Percentiles rank a stretch among this genome's conserved stretches.
Conservation (phyloP, 2,113 vertebrate genomes). For the Pleuronectes platessa region DNA sequence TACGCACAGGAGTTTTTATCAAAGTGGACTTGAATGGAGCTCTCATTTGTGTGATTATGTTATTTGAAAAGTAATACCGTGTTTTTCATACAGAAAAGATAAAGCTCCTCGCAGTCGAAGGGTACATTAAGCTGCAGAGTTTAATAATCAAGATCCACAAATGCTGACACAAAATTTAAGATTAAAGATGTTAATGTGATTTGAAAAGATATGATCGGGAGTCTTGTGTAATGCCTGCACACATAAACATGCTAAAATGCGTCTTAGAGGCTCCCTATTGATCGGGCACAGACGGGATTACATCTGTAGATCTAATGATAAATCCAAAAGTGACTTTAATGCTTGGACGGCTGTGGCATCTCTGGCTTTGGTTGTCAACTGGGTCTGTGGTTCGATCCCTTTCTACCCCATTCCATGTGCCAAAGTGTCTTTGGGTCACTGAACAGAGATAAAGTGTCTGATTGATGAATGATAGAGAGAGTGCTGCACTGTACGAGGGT, state of each 20-base stretch:
- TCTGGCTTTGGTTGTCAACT: no score
- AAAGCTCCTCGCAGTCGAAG: not conserved
- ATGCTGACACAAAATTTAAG: not conserved
- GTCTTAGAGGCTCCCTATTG: not conserved
- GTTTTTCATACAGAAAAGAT: constrained; percentile 1
- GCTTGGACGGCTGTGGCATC: no score
- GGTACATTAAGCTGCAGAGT: not conserved
- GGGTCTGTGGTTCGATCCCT: no score
- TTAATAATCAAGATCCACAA: not conserved
- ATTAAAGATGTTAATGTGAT: not conserved
- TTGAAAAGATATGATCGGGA: not conserved
- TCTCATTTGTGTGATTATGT: constrained; percentile 16
- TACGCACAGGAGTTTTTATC: not conserved
- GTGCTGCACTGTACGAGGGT: no score
- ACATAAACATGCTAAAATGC: not conserved
- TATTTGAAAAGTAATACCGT: constrained; percentile 30
- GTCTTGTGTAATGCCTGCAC: not conserved
- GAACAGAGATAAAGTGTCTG: no score
- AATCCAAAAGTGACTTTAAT: no score
- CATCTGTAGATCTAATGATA: no score
- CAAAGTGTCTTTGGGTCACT: no score
- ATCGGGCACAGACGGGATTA: constrained; percentile 15
- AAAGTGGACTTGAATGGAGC: not conserved
- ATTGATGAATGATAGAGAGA: no score
- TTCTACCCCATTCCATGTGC: no score